phyloP scores from a whole-genome alignment of 2,888 invertebrate genomes.

The Metellina segmentata region DNA sequence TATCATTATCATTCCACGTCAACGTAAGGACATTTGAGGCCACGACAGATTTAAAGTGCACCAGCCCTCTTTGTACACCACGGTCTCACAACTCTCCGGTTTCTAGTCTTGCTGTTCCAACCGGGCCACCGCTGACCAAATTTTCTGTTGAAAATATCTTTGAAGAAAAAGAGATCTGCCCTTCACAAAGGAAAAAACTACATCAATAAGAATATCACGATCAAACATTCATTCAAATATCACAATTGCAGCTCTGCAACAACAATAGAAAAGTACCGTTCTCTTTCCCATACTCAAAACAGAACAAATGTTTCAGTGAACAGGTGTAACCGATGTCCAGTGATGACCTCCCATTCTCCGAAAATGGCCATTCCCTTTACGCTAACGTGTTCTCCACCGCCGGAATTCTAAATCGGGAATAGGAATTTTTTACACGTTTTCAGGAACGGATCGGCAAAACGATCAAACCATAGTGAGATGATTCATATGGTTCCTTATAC shows the following conservation, averaged over 20 bases:
- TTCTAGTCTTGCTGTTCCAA: too few species aligned
- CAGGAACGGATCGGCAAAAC: not conserved
- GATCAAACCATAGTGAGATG: too few species aligned
- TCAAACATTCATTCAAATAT: not conserved
- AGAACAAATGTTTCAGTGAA: not conserved
- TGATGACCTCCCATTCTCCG: slow-evolving; percentile 22
- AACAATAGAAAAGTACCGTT: not conserved
- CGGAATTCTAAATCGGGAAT: not conserved
- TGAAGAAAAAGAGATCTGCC: too few species aligned
- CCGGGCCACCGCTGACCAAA: too few species aligned
- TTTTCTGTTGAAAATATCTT: too few species aligned
- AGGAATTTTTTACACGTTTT: slow-evolving; percentile 12
- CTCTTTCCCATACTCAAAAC: not conserved
- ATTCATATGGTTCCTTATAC: too few species aligned
- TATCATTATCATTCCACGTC: too few species aligned
- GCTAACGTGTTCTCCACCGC: slow-evolving; percentile 15
- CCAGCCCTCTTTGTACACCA: too few species aligned
- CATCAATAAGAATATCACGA: not conserved
- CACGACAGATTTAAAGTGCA: too few species aligned
- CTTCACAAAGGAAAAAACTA: not conserved
- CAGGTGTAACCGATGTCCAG: slow-evolving; percentile 40
- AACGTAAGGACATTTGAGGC: too few species aligned
- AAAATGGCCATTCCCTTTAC: slow-evolving; percentile 47
- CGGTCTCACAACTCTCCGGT: too few species aligned
- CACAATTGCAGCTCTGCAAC: not conserved